Evolutionary conservation across 2,888 invertebrate genomes (phyloP).

Genomic region (Petrolisthes cinctipes): DNA sequence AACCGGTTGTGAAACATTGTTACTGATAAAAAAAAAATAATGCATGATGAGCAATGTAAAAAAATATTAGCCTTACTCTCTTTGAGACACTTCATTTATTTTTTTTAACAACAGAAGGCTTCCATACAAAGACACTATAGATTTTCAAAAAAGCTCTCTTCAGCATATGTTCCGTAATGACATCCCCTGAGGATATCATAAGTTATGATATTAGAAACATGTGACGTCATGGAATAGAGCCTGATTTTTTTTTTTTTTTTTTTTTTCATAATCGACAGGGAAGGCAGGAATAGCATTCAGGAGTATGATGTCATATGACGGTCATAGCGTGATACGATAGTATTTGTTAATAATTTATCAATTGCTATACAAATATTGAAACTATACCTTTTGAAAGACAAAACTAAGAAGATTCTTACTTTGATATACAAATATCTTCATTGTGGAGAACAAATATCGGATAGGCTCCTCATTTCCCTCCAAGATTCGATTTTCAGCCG

Average conservation of each 20-base stretch:
- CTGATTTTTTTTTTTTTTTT: not conserved
- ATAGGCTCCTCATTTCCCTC: not conserved
- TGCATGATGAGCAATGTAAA: no score
- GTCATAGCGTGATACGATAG: not conserved
- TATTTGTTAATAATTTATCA: not conserved
- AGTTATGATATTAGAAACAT: no score
- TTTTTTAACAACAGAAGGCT: no score
- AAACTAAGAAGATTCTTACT: conserved; percentile 7
- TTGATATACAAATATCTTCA: conserved; percentile 42
- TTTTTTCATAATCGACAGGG: not conserved
- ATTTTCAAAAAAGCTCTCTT: no score
- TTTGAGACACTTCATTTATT: no score
- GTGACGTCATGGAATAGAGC: no score
- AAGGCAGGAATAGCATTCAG: not conserved
- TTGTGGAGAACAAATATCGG: conserved; percentile 2
- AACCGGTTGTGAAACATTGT: no score
- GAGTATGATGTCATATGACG: not conserved
- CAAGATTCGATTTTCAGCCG: not conserved
- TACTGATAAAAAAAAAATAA: no score
- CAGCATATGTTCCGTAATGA: no score
- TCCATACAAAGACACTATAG: no score
- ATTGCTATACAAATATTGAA: not conserved
- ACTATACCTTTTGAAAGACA: not conserved
- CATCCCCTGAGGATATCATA: no score
- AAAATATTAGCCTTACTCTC: no score